A percentile compares a stretch with the other conserved stretches of the same genome.
phyloP scores from a whole-genome alignment of 2,113 vertebrate genomes.

The Albula glossodonta region DNA sequence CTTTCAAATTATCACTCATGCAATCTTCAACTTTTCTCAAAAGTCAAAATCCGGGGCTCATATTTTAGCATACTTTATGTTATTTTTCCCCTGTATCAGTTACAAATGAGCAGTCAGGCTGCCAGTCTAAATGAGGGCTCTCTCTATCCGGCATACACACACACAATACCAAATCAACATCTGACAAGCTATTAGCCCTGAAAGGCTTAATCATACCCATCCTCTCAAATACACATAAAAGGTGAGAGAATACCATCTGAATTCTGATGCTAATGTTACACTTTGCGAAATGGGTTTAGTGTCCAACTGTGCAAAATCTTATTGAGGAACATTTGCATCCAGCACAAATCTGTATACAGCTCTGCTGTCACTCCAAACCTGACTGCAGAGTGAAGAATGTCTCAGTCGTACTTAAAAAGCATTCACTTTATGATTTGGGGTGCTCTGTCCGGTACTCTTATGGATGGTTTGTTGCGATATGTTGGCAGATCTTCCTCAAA shows the following conservation, averaged over 20 bases:
- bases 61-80: background rate
- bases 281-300: constrained; percentile 1
- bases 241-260: constrained; percentile 16
- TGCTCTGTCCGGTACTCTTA: background rate
- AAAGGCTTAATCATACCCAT: constrained; percentile 47
- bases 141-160: constrained; percentile 15
- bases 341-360: constrained; percentile 7
- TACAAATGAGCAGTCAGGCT: background rate
- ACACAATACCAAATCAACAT: constrained; percentile 33
- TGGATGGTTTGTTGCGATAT: background rate
- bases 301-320: constrained; percentile 19
- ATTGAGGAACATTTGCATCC: constrained; percentile 34
- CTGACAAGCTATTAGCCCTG: constrained; percentile 30
- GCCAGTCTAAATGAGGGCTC: constrained; percentile 31
- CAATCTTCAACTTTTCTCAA: constrained; percentile 7
- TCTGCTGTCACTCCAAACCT: background rate
- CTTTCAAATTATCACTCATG: constrained; percentile 50
- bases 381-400: constrained; percentile 36
- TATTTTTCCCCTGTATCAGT: background rate
- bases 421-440: background rate
- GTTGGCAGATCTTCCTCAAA: background rate
- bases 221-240: constrained; percentile 31
- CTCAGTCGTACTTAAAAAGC: constrained; percentile 15
- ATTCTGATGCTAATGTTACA: constrained; percentile 29
- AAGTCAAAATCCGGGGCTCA: constrained; percentile 1